Conservation (phyloP, 1,140 invertebrate genomes). For the Dufourea novaeangliae region DNA sequence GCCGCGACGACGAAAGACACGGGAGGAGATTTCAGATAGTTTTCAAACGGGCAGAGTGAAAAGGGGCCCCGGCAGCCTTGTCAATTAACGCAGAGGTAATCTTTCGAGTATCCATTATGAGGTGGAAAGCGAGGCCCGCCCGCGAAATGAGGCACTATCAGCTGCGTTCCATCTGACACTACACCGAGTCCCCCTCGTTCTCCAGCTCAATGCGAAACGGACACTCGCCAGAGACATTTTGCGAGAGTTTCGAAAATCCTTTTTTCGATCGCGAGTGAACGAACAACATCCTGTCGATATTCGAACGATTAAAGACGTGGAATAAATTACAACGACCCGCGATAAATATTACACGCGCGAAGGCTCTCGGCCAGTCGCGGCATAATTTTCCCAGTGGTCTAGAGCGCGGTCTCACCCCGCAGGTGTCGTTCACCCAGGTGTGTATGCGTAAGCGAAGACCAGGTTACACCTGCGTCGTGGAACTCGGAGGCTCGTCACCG, state of each 20-base stretch:
- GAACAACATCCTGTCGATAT: constrained; percentile 33
- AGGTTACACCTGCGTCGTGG: constrained; percentile 24
- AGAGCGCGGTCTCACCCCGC: constrained; percentile 40
- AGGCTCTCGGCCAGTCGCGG: constrained; percentile 43
- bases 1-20: background rate
- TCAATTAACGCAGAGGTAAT: constrained; percentile 62
- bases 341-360: constrained; percentile 54
- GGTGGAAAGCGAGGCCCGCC: constrained; percentile 37
- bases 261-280: background rate
- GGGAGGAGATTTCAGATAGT: constrained; percentile 59
- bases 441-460: background rate
- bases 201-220: background rate
- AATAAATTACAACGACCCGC: constrained; percentile 54
- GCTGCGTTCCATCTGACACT: constrained; percentile 48
- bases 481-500: constrained; percentile 20
- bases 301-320: constrained; percentile 33
- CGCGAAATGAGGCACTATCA: constrained; percentile 55
- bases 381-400: constrained; percentile 52
- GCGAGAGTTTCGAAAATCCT: background rate
- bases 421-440: constrained; percentile 58
- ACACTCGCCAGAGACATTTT: too few relatives aligned
- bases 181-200: too few relatives aligned
- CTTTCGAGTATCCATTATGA: constrained; percentile 64
- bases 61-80: constrained; percentile 42
- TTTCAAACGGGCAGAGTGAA: constrained; percentile 39